Percentiles rank a stretch among this genome's conserved stretches.
These are phyloP conservation scores for Poeciliopsis turneri DNA, from an alignment of 2,797 vertebrate genomes.

Conservation along the genomic window DNA sequence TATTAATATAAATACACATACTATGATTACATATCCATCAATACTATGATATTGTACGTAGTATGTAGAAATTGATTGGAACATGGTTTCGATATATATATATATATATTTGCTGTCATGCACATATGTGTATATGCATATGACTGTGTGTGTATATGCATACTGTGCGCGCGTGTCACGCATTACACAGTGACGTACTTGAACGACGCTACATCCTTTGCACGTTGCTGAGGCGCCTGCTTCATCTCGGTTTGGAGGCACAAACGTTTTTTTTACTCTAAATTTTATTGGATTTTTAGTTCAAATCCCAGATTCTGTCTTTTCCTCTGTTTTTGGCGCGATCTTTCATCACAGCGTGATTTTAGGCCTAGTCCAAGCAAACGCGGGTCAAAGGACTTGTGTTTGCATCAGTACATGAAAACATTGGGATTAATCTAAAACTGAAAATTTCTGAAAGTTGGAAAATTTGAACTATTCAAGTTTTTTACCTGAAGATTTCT, in stretches of 20 bases:
- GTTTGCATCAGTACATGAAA: background rate
- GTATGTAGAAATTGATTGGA: conserved; percentile 58
- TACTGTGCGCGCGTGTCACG: conserved; percentile 39
- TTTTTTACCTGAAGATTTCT: too few species aligned
- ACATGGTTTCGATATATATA: conserved; percentile 51
- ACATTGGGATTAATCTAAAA: too few species aligned
- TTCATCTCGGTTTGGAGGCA: conserved; percentile 81
- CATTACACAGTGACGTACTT: conserved; percentile 74
- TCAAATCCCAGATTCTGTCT: background rate
- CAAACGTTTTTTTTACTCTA: conserved; percentile 42
- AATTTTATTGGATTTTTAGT: background rate
- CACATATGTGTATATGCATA: conserved; percentile 65
- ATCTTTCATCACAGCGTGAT: background rate
- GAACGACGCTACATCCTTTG: conserved; percentile 77
- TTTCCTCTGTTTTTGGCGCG: conserved; percentile 3
- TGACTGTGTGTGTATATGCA: conserved; percentile 64
- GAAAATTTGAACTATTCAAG: too few species aligned
- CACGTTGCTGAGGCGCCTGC: conserved; percentile 79
- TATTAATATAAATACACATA: conserved; percentile 55
- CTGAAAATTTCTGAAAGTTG: too few species aligned
- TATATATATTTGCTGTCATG: conserved; percentile 51
- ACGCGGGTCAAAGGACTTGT: too few species aligned
- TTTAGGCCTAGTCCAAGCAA: background rate
- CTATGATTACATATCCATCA: conserved; percentile 53
- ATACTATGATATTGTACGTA: conserved; percentile 61